A percentile compares a stretch with the other conserved stretches of the same genome.
Conservation (phyloP, 92 coral and sea anemone genomes). For the Chrysogorgia sp. region DNA sequence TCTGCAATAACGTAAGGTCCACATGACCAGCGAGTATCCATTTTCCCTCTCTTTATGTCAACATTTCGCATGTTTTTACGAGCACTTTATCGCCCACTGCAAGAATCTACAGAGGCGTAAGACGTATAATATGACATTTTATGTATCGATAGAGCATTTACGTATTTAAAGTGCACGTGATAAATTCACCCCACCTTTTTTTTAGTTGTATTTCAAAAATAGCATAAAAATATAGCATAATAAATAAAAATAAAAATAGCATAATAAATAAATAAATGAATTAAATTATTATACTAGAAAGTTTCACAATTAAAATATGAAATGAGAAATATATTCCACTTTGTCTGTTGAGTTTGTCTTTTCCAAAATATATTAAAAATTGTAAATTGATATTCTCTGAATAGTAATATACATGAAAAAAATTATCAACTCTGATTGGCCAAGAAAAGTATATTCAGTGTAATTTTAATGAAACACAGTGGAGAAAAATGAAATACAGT, state of each 20-base stretch:
- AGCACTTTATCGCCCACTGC: constrained; percentile 54
- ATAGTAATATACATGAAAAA: too few relatives aligned
- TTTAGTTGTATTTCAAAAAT: too few relatives aligned
- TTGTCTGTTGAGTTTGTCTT: too few relatives aligned
- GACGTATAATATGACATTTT: background rate
- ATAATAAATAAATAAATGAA: too few relatives aligned
- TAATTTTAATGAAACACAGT: constrained; percentile 17
- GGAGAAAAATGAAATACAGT: constrained; percentile 6
- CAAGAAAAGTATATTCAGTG: constrained; percentile 31
- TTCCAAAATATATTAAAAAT: too few relatives aligned
- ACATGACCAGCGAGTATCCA: constrained; percentile 53
- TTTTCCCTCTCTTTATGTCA: constrained; percentile 67
- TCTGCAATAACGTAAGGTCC: constrained; percentile 56
- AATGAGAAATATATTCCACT: too few relatives aligned
- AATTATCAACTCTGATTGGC: background rate
- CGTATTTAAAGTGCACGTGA: background rate
- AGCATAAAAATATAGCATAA: too few relatives aligned
- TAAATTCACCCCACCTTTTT: too few relatives aligned
- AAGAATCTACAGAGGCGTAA: constrained; percentile 29
- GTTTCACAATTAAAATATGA: too few relatives aligned
- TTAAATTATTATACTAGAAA: too few relatives aligned
- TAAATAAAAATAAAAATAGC: too few relatives aligned
- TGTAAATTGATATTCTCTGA: too few relatives aligned
- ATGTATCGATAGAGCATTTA: background rate
- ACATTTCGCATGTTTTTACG: constrained; percentile 55